Evolutionary conservation across 2,797 vertebrate species (phyloP), one percentile per base, ranked within the genome.

Genomic region (Agapornis canus): DNA sequence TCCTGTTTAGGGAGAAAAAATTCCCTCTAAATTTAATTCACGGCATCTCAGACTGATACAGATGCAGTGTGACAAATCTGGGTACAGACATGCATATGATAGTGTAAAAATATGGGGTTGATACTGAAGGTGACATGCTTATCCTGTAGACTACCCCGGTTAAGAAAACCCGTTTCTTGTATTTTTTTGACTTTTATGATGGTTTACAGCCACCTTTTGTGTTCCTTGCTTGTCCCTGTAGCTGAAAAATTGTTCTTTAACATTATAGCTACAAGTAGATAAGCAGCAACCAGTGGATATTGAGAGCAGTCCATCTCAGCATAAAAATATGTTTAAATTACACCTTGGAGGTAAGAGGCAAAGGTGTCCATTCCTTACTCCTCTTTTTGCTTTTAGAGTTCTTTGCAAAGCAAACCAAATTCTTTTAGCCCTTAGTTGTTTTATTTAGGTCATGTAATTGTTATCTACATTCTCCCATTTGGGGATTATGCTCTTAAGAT

Each of bases 361-460:
- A 60, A 71, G 31, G 14, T 70, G 11, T 45, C 42, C 5, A 1
- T 65, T 82, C 29, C 35, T 63, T 80, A 22, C 31, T 45, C 5
- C 75, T 13, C 5, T 78, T 13, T 77, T 37, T 29, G 21, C 22
- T 82, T 86, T 65, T 37, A 37, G 29, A 59, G 40, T 73, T 77
- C 16, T 20, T 79, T 84, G 31, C 51, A 77, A 76, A 85, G 43
- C n/a, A 84, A 66, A 35, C 18, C 23, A 40, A 64, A 63, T 80
- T 84, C 17, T 69, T 93, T 70, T 66, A 84, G 64, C 47, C 59
- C 27, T 66, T 70, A 49, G 49, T 78, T 92, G 11, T 75, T 87
- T 85, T 95, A 91, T 94, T 94, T 92, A 72, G 83, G 70, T 90
- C 59, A 66, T 81, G 16, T 82, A 79, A 72, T 82, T 76, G 39